Evolutionary conservation across 2,888 invertebrate genomes (phyloP), one percentile per base, ranked within the genome.

Genomic region (Eristalis intricaria): DNA sequence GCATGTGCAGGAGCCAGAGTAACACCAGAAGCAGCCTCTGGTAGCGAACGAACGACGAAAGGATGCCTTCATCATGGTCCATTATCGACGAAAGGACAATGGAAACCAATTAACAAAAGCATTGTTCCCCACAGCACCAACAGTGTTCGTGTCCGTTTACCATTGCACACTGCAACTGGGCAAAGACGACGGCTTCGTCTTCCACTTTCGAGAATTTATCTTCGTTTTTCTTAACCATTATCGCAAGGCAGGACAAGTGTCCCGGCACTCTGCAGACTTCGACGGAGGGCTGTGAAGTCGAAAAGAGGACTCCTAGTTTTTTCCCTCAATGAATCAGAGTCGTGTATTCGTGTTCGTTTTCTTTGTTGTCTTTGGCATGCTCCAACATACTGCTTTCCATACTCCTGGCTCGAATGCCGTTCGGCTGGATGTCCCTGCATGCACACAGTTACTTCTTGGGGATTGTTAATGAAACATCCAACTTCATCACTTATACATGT

Each of bases 61-160:
- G 84, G 84, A 79, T 87, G 87, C 87, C 86, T 83, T 87, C 87
- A 84, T 79, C 87, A 87, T 87, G 87, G 84, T 79, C 84, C 79
- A 87, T 84, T 87, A 87, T 87, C 87, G 87, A 87, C 71, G 87
- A 87, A 64, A 84, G 90, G 90, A 92, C 92, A 92, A 92, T 91
- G 90, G 91, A 92, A 92, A 92, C 92, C 92, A 92, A 92, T 92
- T 92, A 92, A 92, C 91, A 92, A 91, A 90, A 91, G 91, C 91
- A 92, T 92, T 92, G 92, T 92, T 92, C 91, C 92, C 90, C 89
- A 91, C 91, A 91, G 91, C 90, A 92, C 83, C 58, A 83, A 64
- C 64, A 71, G 60, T 58, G 69, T 50, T 74, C 43, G 26, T 60
- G 61, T 76, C 65, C 66, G 40, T 71, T 60, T 26, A 23, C 64